Conservation (phyloP, 2,113 vertebrate genomes). For the Trichomycterus rosablanca region DNA sequence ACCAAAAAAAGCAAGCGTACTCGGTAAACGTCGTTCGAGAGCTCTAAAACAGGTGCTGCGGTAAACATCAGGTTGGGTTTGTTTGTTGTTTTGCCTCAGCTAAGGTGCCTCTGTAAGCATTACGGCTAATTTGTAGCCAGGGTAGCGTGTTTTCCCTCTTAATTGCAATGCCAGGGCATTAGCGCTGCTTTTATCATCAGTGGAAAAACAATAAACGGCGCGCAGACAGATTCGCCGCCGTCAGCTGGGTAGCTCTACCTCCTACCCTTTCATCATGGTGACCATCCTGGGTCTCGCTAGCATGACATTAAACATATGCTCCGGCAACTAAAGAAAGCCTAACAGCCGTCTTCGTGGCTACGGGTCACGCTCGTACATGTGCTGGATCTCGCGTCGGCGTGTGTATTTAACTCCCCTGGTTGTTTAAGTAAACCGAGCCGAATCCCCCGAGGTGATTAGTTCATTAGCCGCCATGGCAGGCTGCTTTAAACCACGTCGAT, state of each 20-base stretch:
- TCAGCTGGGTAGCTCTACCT: constrained; percentile 40
- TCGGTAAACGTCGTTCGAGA: neutral
- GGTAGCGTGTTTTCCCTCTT: constrained; percentile 53
- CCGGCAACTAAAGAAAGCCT: constrained; percentile 48
- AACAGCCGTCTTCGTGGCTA: constrained; percentile 49
- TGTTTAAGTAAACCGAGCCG: constrained; percentile 67
- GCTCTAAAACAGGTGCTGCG: constrained; percentile 18
- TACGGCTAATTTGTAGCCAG: constrained; percentile 50
- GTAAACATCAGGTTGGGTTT: neutral
- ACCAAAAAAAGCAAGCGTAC: neutral
- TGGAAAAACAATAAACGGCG: constrained; percentile 17
- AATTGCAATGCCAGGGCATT: constrained; percentile 63
- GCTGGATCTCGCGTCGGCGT: constrained; percentile 35
- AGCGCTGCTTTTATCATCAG: constrained; percentile 56
- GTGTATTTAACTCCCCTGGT: constrained; percentile 62
- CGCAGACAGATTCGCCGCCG: constrained; percentile 41
- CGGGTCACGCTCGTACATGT: constrained; percentile 50
- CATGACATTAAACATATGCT: constrained; percentile 55
- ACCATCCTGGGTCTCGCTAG: constrained; percentile 52
- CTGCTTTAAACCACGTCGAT: constrained; percentile 6
- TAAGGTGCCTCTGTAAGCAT: constrained; percentile 45
- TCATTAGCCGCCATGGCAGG: constrained; percentile 53
- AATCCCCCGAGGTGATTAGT: constrained; percentile 68
- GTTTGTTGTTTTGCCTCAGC: constrained; percentile 20
- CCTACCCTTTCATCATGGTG: constrained; percentile 49